Percentiles rank a stretch among this genome's conserved stretches.
Evolutionary conservation across 2,888 invertebrate species (phyloP).

Genomic region (Diadromus collaris): DNA sequence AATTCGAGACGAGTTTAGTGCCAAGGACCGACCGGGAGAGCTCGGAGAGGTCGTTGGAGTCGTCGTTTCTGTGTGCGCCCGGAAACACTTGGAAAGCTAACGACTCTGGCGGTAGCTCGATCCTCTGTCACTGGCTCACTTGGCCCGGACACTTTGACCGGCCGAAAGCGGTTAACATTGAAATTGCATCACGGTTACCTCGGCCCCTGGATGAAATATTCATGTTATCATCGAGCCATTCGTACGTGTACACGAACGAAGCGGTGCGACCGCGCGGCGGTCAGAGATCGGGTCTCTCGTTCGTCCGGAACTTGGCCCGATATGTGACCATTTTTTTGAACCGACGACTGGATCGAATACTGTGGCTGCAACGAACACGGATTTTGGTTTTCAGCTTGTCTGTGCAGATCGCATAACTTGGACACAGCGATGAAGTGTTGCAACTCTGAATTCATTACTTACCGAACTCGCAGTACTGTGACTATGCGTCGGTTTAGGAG

Average conservation of each 20-base stretch:
- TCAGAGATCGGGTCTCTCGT: constrained; percentile 19
- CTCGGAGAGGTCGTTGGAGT: constrained; percentile 4
- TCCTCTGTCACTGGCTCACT: constrained; percentile 29
- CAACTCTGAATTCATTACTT: not conserved
- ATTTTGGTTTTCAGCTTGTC: not conserved
- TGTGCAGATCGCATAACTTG: not conserved
- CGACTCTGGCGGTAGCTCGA: constrained; percentile 30
- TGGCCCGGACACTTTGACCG: constrained; percentile 52
- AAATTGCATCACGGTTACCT: constrained; percentile 59
- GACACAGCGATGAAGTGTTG: not conserved
- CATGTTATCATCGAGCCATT: constrained; percentile 42
- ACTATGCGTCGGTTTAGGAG: not conserved
- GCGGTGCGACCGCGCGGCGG: not conserved
- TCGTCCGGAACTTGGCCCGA: constrained; percentile 20
- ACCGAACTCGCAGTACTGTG: not conserved
- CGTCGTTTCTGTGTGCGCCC: constrained; percentile 10
- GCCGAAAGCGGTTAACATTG: constrained; percentile 57
- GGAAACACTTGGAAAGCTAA: constrained; percentile 29
- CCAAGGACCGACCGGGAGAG: not conserved
- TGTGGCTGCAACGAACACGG: not conserved
- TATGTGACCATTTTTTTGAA: constrained; percentile 31
- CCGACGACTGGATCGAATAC: constrained; percentile 20
- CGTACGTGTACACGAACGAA: constrained; percentile 26
- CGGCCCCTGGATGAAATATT: constrained; percentile 57
- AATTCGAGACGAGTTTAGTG: not conserved